A percentile compares a stretch with the other conserved stretches of the same genome.
Evolutionary conservation across 2,797 vertebrate genomes (phyloP).

Genomic region (Notolabrus celidotus): DNA sequence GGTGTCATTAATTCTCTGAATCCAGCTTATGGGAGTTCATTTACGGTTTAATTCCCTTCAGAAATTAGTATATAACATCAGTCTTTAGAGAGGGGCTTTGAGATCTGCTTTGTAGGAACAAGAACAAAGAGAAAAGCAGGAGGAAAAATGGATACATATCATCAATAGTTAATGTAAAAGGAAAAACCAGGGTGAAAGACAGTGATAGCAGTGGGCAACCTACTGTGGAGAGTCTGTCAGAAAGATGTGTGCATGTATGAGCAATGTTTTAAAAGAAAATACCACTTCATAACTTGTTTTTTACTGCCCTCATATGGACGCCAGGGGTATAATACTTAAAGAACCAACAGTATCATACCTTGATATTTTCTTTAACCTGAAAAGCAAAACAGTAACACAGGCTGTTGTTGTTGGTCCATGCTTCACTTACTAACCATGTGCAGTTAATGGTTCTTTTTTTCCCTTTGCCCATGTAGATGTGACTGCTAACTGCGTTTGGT

Average conservation of each 20-base stretch:
- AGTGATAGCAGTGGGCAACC: no score
- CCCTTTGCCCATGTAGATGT: no score
- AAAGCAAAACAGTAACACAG: no score
- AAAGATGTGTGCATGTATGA: background rate
- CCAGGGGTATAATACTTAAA: background rate
- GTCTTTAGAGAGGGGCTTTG: background rate
- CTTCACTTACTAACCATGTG: no score
- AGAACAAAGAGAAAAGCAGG: background rate
- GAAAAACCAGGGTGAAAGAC: background rate
- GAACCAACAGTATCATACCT: accelerated
- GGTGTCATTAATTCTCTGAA: conserved; percentile 1
- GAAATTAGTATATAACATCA: conserved; percentile 10
- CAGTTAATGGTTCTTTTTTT: no score
- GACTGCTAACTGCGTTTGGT: no score
- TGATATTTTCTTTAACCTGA: no score
- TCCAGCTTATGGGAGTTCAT: conserved; percentile 35
- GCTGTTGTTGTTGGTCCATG: no score
- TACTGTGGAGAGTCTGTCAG: background rate
- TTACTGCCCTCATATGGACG: conserved; percentile 41
- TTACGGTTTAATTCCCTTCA: conserved; percentile 59
- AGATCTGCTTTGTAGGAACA: background rate
- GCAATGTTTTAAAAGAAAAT: background rate
- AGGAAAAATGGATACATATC: background rate
- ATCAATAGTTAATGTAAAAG: background rate
- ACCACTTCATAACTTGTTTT: conserved; percentile 2